phyloP scores from a whole-genome alignment of 1,140 invertebrate species.

The Drosophila orena region DNA sequence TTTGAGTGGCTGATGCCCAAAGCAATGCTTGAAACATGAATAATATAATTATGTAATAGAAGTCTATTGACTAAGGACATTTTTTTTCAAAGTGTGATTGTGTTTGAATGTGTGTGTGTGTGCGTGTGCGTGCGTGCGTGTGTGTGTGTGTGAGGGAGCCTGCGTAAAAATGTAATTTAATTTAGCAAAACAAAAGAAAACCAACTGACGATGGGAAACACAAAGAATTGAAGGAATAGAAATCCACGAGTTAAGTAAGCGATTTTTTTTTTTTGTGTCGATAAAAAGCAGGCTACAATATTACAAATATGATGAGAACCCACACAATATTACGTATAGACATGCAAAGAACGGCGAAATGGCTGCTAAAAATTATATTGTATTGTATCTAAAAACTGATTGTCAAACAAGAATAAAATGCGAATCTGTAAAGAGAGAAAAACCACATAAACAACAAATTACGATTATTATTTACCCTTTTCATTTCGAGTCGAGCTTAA shows the following conservation, averaged over 20 bases:
- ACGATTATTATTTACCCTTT: constrained; percentile 34
- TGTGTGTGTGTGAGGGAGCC: constrained; percentile 8
- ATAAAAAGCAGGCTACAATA: constrained; percentile 41
- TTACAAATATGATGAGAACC: constrained; percentile 31
- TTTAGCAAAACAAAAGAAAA: constrained; percentile 46
- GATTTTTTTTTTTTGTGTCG: constrained; percentile 62
- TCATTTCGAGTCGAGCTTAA: constrained; percentile 37
- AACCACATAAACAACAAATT: constrained; percentile 38
- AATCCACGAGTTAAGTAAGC: constrained; percentile 46
- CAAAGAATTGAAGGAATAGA: constrained; percentile 15
- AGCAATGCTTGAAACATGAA: constrained; percentile 67
- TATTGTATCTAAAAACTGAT: constrained; percentile 77
- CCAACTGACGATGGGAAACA: constrained; percentile 4
- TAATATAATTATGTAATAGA: constrained; percentile 53
- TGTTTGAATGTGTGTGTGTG: constrained; percentile 12
- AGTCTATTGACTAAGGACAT: constrained; percentile 42
- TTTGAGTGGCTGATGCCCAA: constrained; percentile 51
- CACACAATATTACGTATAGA: constrained; percentile 64
- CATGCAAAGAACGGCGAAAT: constrained; percentile 48
- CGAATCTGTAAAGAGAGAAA: constrained; percentile 47
- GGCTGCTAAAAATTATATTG: constrained; percentile 59
- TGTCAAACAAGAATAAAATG: constrained; percentile 76
- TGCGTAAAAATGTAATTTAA: constrained; percentile 79
- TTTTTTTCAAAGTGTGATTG: constrained; percentile 41
- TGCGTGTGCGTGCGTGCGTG: constrained; percentile 9